Percentiles rank a stretch among this genome's conserved stretches.
Evolutionary conservation across 2,113 vertebrate genomes (phyloP).

Genomic region (Hydropotes inermis): DNA sequence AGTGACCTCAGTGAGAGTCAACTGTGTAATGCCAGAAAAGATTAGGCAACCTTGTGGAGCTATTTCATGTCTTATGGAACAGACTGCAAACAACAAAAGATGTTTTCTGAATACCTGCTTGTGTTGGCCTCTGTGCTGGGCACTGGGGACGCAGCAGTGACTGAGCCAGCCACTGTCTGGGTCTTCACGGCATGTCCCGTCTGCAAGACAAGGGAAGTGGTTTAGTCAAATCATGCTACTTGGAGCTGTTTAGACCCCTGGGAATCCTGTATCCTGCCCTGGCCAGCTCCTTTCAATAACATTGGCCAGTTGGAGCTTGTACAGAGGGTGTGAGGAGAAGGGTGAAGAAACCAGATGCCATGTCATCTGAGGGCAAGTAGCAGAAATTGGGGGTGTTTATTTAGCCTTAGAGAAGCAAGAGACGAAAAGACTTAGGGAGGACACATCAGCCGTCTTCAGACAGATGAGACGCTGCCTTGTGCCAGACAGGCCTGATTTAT

Average conservation of each 20-base stretch:
- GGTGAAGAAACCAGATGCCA: not conserved
- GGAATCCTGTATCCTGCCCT: not conserved
- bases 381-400: not conserved
- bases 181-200: not conserved
- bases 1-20: not conserved
- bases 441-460: not conserved
- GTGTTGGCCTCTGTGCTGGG: not conserved
- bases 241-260: not conserved
- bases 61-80: not conserved
- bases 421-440: not conserved
- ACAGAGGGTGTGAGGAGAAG: not conserved
- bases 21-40: not conserved
- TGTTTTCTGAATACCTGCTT: not conserved
- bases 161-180: not conserved
- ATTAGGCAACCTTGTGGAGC: not conserved
- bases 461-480: not conserved
- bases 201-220: not conserved
- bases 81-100: not conserved
- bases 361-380: not conserved
- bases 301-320: not conserved
- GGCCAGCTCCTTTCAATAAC: not conserved
- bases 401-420: not conserved
- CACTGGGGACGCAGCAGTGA: not conserved
- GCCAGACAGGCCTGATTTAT: not conserved
- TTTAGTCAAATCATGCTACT: not conserved